Conservation (phyloP, 2,797 vertebrate species). For the Diglossa cyanea region DNA sequence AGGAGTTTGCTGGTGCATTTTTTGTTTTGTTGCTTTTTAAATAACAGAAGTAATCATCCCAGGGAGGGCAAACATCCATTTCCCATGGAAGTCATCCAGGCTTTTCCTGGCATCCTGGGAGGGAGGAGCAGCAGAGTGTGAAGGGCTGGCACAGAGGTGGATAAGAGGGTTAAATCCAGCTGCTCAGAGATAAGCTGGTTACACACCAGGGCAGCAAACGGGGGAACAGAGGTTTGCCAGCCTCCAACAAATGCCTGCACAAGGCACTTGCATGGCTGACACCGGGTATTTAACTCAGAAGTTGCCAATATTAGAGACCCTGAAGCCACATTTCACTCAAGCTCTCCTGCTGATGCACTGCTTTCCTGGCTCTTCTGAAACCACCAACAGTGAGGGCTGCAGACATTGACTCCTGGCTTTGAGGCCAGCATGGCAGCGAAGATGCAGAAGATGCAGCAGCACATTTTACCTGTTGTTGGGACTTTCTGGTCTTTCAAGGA, state of each 20-base stretch:
- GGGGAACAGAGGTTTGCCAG: not conserved
- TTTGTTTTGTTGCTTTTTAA: not conserved
- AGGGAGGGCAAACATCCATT: not conserved
- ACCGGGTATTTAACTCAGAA: not conserved
- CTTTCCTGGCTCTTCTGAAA: not conserved
- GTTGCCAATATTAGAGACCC: not conserved
- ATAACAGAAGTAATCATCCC: not conserved
- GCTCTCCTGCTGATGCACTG: not conserved
- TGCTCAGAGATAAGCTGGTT: not conserved
- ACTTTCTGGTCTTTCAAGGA: not conserved
- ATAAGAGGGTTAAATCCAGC: not conserved
- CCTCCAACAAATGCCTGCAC: not conserved
- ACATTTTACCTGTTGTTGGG: not conserved
- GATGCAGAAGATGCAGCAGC: not conserved
- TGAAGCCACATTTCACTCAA: not conserved
- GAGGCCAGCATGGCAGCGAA: not conserved
- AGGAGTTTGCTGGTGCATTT: not conserved
- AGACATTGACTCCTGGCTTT: not conserved
- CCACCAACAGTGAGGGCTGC: not conserved
- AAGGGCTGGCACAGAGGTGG: not conserved
- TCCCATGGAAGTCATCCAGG: not conserved
- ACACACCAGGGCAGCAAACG: not conserved
- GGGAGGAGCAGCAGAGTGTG: not conserved
- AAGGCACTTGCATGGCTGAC: not conserved
- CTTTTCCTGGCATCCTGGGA: not conserved